These are phyloP conservation scores for Cricetomys ansorgei DNA, from an alignment of 2,113 vertebrate species.

Conservation along the genomic window DNA sequence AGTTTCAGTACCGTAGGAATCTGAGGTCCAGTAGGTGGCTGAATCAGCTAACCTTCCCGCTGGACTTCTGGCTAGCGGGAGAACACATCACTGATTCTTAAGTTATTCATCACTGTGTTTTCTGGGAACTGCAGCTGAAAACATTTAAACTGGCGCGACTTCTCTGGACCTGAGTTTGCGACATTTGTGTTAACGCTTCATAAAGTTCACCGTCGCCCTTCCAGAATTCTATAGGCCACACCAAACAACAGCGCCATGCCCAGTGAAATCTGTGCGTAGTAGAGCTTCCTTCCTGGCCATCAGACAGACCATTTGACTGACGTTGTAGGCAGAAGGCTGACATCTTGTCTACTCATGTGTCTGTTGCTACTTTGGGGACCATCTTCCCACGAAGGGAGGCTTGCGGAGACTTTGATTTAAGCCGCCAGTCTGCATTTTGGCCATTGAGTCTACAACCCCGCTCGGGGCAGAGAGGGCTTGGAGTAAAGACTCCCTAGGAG, in stretches of 20 bases:
- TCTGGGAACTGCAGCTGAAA: neutral
- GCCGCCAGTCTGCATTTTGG: neutral
- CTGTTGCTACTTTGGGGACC: neutral
- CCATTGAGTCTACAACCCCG: neutral
- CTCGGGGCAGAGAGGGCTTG: neutral
- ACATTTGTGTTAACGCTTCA: neutral
- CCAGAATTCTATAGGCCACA: neutral
- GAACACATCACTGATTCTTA: neutral
- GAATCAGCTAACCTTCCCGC: neutral
- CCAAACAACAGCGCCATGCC: neutral
- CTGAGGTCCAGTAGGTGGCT: neutral
- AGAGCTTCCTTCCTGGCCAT: neutral
- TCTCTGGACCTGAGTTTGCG: neutral
- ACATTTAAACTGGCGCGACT: neutral
- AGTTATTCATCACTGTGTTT: neutral
- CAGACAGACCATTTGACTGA: neutral
- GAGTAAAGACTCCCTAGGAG: neutral
- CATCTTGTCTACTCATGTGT: neutral
- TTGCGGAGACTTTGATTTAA: neutral
- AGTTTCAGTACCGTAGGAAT: neutral
- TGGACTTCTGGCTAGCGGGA: neutral
- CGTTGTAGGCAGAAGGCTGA: neutral
- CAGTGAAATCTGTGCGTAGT: neutral
- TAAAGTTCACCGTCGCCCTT: neutral
- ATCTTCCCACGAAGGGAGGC: neutral